These are phyloP conservation scores for Malurus melanocephalus DNA, from an alignment of 2,113 vertebrate genomes.

Conservation along the genomic window DNA sequence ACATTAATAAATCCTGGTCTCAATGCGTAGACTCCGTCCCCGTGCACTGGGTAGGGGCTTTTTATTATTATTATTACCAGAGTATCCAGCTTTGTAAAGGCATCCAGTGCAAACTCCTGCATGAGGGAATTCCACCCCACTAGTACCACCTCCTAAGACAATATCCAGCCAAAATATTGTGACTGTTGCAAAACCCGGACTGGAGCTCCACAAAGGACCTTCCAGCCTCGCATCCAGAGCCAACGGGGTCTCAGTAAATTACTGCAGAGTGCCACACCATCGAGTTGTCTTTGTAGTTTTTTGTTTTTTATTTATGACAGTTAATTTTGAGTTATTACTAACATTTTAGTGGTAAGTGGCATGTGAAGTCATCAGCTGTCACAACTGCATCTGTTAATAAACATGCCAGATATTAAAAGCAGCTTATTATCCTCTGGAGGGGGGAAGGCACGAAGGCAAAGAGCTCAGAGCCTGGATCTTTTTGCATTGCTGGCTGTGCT, in stretches of 20 bases:
- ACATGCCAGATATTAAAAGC: slow-evolving; percentile 52
- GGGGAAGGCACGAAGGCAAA: not conserved
- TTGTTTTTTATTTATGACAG: slow-evolving; percentile 50
- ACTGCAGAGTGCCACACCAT: slow-evolving; percentile 48
- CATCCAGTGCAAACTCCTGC: slow-evolving; percentile 65
- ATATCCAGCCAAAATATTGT: slow-evolving; percentile 70
- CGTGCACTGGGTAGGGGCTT: slow-evolving; percentile 3
- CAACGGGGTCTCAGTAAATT: slow-evolving; percentile 37
- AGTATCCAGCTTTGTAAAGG: slow-evolving; percentile 61
- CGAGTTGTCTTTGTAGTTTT: slow-evolving; percentile 54
- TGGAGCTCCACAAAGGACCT: slow-evolving; percentile 65
- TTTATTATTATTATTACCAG: slow-evolving; percentile 53
- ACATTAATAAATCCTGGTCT: slow-evolving; percentile 40
- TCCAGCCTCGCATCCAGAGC: slow-evolving; percentile 30
- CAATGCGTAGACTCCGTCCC: slow-evolving; percentile 27
- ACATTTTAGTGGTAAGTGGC: slow-evolving; percentile 42
- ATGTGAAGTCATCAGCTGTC: slow-evolving; percentile 46
- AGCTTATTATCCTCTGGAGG: slow-evolving; percentile 39
- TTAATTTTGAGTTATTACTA: slow-evolving; percentile 38
- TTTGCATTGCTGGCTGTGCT: not conserved
- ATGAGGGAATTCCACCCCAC: slow-evolving; percentile 69
- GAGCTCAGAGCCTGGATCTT: not conserved
- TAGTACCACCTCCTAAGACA: slow-evolving; percentile 70
- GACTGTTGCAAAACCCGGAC: slow-evolving; percentile 71
- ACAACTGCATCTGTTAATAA: slow-evolving; percentile 55